Evolutionary conservation across 2,797 vertebrate species (phyloP).

Genomic region (Manis pentadactyla): DNA sequence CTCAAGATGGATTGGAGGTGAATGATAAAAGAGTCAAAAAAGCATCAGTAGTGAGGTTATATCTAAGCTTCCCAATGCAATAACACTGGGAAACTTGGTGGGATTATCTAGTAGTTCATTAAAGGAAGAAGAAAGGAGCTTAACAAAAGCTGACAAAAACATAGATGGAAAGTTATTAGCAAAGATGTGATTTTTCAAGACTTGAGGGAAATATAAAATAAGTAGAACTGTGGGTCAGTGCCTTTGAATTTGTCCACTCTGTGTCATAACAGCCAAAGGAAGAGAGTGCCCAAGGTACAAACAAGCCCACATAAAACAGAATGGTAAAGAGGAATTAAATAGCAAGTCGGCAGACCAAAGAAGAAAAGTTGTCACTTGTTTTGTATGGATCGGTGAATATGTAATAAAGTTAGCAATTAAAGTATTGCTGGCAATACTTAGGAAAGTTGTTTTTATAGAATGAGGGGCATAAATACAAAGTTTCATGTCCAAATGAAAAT

Average conservation of each 20-base stretch:
- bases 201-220: not conserved
- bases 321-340: too few relatives aligned
- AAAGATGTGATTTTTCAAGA: not conserved
- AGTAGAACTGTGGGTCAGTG: not conserved
- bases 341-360: too few relatives aligned
- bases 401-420: too few relatives aligned
- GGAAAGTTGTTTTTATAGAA: too few relatives aligned
- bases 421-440: too few relatives aligned
- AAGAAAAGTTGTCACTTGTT: too few relatives aligned
- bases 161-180: not conserved
- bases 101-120: not conserved
- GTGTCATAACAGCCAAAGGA: too few relatives aligned
- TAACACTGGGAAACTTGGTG: not conserved
- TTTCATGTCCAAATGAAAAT: too few relatives aligned
- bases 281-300: too few relatives aligned
- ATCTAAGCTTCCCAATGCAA: not conserved
- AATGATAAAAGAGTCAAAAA: not conserved
- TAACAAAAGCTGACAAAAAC: not conserved
- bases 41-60: not conserved
- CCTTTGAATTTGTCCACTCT: conserved; percentile 1
- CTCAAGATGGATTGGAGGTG: not conserved
- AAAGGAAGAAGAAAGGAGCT: not conserved
- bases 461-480: too few relatives aligned
- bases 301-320: too few relatives aligned
- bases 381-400: too few relatives aligned